These are phyloP conservation scores for Poeciliopsis retropinna DNA, from an alignment of 2,113 vertebrate species.

Conservation along the genomic window DNA sequence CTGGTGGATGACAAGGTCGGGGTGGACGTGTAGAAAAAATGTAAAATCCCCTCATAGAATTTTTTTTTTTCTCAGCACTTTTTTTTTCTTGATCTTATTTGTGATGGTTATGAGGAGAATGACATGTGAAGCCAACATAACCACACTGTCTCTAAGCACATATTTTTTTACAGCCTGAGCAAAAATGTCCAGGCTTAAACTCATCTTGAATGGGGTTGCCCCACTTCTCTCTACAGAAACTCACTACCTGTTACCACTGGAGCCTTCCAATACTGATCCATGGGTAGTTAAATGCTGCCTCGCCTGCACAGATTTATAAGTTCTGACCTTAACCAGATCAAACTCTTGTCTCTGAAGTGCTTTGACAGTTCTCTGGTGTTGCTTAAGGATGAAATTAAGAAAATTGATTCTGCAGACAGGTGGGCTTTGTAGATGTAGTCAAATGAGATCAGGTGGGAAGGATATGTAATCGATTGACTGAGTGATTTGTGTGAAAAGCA, in stretches of 20 bases:
- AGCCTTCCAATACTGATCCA: too few species aligned
- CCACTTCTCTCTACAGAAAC: too few species aligned
- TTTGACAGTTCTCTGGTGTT: background rate
- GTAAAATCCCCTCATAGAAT: background rate
- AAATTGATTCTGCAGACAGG: background rate
- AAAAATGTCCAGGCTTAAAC: background rate
- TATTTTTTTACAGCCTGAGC: background rate
- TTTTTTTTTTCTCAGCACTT: background rate
- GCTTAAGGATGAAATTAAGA: background rate
- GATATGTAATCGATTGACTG: background rate
- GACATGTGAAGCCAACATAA: background rate
- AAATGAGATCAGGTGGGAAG: background rate
- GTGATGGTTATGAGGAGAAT: background rate
- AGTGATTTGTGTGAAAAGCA: background rate
- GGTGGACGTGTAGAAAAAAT: conserved; percentile 10
- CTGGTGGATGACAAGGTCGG: conserved; percentile 45
- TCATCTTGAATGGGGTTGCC: background rate
- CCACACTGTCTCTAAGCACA: background rate
- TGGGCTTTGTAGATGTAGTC: background rate
- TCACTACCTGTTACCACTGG: too few species aligned
- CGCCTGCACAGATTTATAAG: background rate
- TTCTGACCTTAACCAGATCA: background rate
- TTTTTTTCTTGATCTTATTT: background rate
- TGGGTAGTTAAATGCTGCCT: background rate
- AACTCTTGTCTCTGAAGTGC: background rate